Conservation (phyloP, 2,888 invertebrate genomes). For the Troglohyphantes excavatus region DNA sequence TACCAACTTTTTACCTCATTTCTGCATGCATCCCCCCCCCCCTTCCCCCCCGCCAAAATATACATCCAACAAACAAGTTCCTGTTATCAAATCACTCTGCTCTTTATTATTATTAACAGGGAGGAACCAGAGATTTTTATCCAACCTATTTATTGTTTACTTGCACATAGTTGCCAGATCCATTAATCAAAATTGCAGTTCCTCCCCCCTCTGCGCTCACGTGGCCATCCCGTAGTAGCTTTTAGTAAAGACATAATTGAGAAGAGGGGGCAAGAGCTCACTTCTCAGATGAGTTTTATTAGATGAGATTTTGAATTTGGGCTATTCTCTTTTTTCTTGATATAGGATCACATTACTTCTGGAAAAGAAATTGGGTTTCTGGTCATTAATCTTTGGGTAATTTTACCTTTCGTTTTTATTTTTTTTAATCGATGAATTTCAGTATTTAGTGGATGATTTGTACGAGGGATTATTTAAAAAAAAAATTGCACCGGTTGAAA, state of each 20-base stretch:
- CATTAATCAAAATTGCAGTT: background rate
- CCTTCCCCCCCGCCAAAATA: too few species aligned
- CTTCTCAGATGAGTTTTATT: background rate
- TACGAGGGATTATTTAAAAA: too few species aligned
- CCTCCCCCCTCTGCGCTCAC: too few species aligned
- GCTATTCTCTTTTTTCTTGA: background rate
- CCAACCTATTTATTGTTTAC: constrained; percentile 39
- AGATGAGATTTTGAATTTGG: background rate
- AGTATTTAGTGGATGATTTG: background rate
- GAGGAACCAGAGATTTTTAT: constrained; percentile 33
- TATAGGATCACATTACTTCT: background rate
- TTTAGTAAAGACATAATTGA: background rate
- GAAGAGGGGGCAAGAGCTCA: background rate
- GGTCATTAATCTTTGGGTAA: background rate
- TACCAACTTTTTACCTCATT: too few species aligned
- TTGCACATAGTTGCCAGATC: background rate
- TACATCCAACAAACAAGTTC: background rate
- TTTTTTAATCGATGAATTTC: background rate
- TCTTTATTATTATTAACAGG: constrained; percentile 10
- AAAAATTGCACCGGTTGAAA: too few species aligned
- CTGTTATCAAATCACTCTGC: background rate
- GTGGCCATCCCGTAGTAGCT: background rate
- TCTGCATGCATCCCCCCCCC: too few species aligned
- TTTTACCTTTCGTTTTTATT: background rate
- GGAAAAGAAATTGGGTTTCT: background rate